These are phyloP conservation scores for Pseudomugil gertrudae DNA, from an alignment of 2,797 vertebrate genomes.

Conservation along the genomic window DNA sequence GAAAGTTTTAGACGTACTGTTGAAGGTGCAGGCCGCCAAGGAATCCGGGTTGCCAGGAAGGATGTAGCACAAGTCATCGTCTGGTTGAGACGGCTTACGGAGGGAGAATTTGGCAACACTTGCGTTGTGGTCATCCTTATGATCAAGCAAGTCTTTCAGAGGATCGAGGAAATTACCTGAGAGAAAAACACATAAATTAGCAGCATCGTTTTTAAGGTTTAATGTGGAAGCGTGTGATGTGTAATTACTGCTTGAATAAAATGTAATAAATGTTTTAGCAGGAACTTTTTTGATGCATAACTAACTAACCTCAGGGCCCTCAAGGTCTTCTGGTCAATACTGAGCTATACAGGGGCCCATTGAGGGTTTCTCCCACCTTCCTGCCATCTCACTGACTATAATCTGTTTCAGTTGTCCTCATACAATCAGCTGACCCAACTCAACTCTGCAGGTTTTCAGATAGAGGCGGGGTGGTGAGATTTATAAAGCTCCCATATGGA, in stretches of 20 bases:
- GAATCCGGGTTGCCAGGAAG: slow-evolving; percentile 70
- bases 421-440: slow-evolving; percentile 65
- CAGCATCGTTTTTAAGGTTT: neutral
- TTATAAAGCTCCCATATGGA: neutral
- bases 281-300: slow-evolving; percentile 27
- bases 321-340: slow-evolving; percentile 52
- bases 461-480: slow-evolving; percentile 32
- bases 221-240: too few relatives aligned
- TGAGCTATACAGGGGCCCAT: slow-evolving; percentile 62
- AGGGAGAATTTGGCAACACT: slow-evolving; percentile 79
- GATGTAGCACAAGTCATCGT: slow-evolving; percentile 82
- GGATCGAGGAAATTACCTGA: slow-evolving; percentile 79
- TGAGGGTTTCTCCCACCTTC: slow-evolving; percentile 50
- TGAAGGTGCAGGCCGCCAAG: slow-evolving; percentile 78
- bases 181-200: slow-evolving; percentile 9
- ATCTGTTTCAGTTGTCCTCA: slow-evolving; percentile 48
- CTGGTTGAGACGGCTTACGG: slow-evolving; percentile 75
- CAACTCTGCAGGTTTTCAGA: slow-evolving; percentile 27
- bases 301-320: slow-evolving; percentile 41
- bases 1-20: slow-evolving; percentile 82
- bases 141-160: slow-evolving; percentile 60
- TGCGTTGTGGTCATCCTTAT: slow-evolving; percentile 48
- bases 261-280: slow-evolving; percentile 19
- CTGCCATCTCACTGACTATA: slow-evolving; percentile 56
- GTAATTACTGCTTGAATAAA: slow-evolving; percentile 14